Evolutionary conservation across 2,113 vertebrate species (phyloP).

Genomic region (Glaucidium brasilianum): DNA sequence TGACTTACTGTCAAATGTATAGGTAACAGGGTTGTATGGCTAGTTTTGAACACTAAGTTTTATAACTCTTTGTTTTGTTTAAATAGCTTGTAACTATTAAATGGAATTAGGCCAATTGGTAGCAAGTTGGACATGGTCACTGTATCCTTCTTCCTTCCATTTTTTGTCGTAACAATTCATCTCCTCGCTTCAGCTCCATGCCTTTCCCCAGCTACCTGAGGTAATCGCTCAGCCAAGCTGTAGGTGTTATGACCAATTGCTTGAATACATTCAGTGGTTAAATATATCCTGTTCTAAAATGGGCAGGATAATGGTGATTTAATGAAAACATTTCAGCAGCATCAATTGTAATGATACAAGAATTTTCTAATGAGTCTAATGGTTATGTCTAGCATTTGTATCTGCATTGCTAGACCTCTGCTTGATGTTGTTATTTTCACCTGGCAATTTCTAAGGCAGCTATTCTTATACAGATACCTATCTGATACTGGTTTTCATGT

Average conservation of each 20-base stretch:
- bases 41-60: neutral
- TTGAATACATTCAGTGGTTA: conserved; percentile 21
- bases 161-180: conserved; percentile 1
- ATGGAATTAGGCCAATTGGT: neutral
- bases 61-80: neutral
- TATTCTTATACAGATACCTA: neutral
- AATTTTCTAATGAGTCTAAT: neutral
- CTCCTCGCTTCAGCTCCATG: neutral
- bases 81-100: neutral
- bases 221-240: neutral
- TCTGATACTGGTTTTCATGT: neutral
- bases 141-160: neutral
- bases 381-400: neutral
- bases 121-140: neutral
- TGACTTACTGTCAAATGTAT: neutral
- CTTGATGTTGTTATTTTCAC: neutral
- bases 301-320: neutral
- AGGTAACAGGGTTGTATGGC: neutral
- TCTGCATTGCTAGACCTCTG: neutral
- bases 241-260: conserved; percentile 31
- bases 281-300: conserved; percentile 53
- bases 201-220: neutral
- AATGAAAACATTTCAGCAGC: conserved; percentile 23
- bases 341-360: neutral
- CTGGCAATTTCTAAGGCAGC: neutral